A percentile compares a stretch with the other conserved stretches of the same genome.
phyloP scores from a whole-genome alignment of 2,888 invertebrate genomes.

The Lasioglossum lativentre region DNA sequence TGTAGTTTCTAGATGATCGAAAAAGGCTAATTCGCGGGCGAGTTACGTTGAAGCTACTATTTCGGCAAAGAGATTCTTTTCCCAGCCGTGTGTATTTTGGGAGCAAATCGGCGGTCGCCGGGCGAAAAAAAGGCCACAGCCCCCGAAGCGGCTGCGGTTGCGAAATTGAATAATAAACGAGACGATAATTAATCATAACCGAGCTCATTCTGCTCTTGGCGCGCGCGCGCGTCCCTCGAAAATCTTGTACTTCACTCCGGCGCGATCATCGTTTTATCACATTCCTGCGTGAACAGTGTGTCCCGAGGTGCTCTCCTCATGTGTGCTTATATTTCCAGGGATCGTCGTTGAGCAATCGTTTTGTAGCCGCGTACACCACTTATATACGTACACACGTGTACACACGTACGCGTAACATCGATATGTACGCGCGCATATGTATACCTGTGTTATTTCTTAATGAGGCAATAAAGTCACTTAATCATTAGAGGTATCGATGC shows the following conservation, averaged over 20 bases:
- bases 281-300: constrained; percentile 37
- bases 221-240: background rate
- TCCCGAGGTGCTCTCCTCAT: background rate
- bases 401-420: no score
- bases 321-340: constrained; percentile 38
- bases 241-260: constrained; percentile 26
- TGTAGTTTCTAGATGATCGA: background rate
- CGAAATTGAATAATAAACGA: constrained; percentile 44
- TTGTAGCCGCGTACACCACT: constrained; percentile 16
- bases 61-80: background rate
- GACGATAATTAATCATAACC: constrained; percentile 52
- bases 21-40: background rate
- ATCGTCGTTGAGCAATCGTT: constrained; percentile 46
- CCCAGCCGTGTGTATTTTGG: background rate
- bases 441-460: constrained; percentile 52
- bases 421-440: constrained; percentile 22
- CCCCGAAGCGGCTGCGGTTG: constrained; percentile 9
- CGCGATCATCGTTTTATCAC: constrained; percentile 50
- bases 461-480: constrained; percentile 62
- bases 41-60: background rate
- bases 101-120: background rate
- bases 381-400: constrained; percentile 4
- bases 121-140: background rate
- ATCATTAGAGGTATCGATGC: constrained; percentile 53
- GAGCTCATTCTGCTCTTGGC: constrained; percentile 3